Conservation (phyloP, 2,797 vertebrate species). For the Spheniscus humboldti region DNA sequence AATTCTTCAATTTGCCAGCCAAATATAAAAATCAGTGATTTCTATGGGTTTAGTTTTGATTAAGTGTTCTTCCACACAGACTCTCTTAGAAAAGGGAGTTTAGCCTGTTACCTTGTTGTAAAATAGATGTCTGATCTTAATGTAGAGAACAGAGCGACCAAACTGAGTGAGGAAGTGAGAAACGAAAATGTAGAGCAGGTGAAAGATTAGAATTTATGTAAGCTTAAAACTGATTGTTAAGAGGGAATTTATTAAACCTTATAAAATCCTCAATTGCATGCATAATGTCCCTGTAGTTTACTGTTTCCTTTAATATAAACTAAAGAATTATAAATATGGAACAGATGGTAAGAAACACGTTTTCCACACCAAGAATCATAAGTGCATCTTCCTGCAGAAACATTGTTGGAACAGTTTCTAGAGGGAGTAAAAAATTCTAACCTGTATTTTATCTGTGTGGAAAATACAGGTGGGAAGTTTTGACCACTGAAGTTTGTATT, state of each 20-base stretch:
- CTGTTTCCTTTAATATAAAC: slow-evolving; percentile 60
- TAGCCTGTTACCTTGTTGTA: neutral
- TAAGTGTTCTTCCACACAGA: neutral
- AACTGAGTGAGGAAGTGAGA: slow-evolving; percentile 14
- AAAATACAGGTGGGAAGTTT: neutral
- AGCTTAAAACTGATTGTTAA: slow-evolving; percentile 31
- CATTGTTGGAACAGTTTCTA: neutral
- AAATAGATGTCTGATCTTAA: slow-evolving; percentile 31
- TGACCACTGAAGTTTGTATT: neutral
- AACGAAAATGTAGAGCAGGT: slow-evolving; percentile 8
- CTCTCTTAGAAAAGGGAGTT: neutral
- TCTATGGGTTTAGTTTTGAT: neutral
- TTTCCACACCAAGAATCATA: slow-evolving; percentile 25
- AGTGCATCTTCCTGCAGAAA: slow-evolving; percentile 10
- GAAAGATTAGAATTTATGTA: slow-evolving; percentile 41
- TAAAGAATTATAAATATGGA: slow-evolving; percentile 60
- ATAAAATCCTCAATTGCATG: slow-evolving; percentile 58
- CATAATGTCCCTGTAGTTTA: slow-evolving; percentile 62
- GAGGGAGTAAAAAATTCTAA: neutral
- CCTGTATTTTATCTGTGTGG: neutral
- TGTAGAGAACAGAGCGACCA: neutral
- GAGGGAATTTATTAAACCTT: slow-evolving; percentile 59
- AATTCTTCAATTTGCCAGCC: neutral
- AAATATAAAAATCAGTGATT: neutral
- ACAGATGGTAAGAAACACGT: slow-evolving; percentile 61